Evolutionary conservation across 1,140 invertebrate genomes (phyloP), one percentile per base, ranked within the genome.

Genomic region (Ips typographus): DNA sequence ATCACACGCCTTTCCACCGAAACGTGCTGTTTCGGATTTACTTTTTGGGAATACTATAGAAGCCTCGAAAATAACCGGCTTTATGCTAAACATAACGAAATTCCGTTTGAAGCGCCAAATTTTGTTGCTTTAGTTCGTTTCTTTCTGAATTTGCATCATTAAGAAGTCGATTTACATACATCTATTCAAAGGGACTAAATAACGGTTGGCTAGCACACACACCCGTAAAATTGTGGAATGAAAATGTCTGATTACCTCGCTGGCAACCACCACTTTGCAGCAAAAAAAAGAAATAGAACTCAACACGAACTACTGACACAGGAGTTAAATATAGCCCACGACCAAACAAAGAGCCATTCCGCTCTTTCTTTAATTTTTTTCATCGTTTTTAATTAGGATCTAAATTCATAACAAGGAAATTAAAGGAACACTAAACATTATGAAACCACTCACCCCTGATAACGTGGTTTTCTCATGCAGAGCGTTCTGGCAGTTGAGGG

Each of bases 381-480:
- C 44, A 49, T 49, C 7, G 6, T 2, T 1, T 49, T 49, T 49
- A 59, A 42, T 59, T 59, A 59, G 4, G 40, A 42, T 59, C 57
- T 4, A 59, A 59, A 59, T 59, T 59, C 57, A 59, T 59, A 59
- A 59, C 40, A 36, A 42, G 57, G 40, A 59, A 59, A 59, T 59
- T 40, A 59, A 59, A 59, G 40, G 38, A 59, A 59, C 57, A 61
- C 40, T 44, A 63, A 68, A 63, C 58, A 55, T 63, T 40, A 63
- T 69, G 52, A 70, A 58, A 44, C 22, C 60, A 93, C 94, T 94
- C 82, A 98, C 95, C 93, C 95, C 95, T 85, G 94, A 93, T 85
- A 98, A 87, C 82, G 94, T 95, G 85, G 94, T 92, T 88, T 97
- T 96, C 85, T 98, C 95, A 89, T 98, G 95, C 77, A 97, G 90